Percentiles rank a stretch among this genome's conserved stretches.
phyloP scores from a whole-genome alignment of 2,888 invertebrate species.

The Limnephilus marmoratus region DNA sequence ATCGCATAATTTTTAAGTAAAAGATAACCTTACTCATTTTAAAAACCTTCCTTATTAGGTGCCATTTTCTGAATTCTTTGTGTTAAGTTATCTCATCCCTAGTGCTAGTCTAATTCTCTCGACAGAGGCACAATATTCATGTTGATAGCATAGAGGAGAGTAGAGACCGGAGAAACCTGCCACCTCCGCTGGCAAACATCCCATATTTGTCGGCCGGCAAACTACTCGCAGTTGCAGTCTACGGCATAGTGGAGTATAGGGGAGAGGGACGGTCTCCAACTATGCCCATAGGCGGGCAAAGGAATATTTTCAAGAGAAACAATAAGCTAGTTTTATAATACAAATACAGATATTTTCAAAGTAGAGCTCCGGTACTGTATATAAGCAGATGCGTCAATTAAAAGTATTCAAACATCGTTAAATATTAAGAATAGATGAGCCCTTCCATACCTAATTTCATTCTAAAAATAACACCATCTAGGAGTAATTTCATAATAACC shows the following conservation, averaged over 20 bases:
- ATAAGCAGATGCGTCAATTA: no score
- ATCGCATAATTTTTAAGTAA: no score
- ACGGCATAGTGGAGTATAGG: neutral
- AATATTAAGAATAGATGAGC: no score
- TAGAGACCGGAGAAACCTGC: neutral
- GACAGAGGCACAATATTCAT: neutral
- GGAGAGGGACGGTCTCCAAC: neutral
- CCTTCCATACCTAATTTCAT: no score
- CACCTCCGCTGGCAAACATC: constrained; percentile 19
- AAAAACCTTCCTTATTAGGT: no score
- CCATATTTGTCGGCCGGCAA: constrained; percentile 26
- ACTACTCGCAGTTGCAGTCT: neutral
- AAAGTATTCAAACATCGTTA: no score
- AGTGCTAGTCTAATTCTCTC: neutral
- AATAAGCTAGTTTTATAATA: neutral
- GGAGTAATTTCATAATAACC: no score
- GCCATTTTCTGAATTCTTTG: neutral
- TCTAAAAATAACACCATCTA: no score
- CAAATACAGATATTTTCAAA: neutral
- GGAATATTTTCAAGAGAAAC: neutral
- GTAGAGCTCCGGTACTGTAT: no score
- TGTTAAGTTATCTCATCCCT: neutral
- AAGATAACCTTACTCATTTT: no score
- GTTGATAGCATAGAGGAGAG: neutral
- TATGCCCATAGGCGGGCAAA: neutral